Evolutionary conservation across 2,797 vertebrate species (phyloP), one percentile per base, ranked within the genome.

Genomic region (Adrianichthys oophorus): DNA sequence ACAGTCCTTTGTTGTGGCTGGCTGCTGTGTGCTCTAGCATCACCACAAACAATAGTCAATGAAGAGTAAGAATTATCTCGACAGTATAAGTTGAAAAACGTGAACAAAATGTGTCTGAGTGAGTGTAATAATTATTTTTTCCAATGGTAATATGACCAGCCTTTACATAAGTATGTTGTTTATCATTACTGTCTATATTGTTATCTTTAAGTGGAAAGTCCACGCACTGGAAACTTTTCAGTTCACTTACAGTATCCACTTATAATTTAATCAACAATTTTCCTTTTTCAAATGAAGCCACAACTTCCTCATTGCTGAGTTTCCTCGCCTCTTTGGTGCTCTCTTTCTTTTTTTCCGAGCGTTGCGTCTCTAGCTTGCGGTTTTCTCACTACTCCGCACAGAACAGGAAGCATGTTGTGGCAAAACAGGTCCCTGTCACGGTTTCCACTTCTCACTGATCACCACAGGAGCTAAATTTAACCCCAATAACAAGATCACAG

Each of bases 391-490:
- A 78, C 83, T 82, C 77, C 59, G 74, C 66, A 75, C 79, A 90
- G 32, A 37, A 37, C 90, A 93, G 92, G 92, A 93, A 93, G 87
- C 82, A 81, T 89, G 85, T 72, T 87, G 87, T 79, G 72, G 70
- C 89, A 92, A 90, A 93, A 92, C 91, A 92, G 87, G 90, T 86
- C 89, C 84, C 72, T 90, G 90, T 93, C 91, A 93, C 87, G 90
- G 86, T 93, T 93, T 93, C 92, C 92, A 92, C 85, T 79, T 83
- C 80, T 87, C 79, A 76, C 47, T 73, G 76, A 82, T 90, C 83
- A 84, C 91, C 90, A 79, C 87, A 86, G 59, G 32, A 74, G 78
- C 89, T 92, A 92, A 91, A 92, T 89, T 90, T 92, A 92, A 89
- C 74, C 78, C 84, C 86, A 88, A 86, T 85, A 86, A 89, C 84